A percentile compares a stretch with the other conserved stretches of the same genome.
Evolutionary conservation across 2,888 invertebrate species (phyloP).

Genomic region (Heliothis peltigera): DNA sequence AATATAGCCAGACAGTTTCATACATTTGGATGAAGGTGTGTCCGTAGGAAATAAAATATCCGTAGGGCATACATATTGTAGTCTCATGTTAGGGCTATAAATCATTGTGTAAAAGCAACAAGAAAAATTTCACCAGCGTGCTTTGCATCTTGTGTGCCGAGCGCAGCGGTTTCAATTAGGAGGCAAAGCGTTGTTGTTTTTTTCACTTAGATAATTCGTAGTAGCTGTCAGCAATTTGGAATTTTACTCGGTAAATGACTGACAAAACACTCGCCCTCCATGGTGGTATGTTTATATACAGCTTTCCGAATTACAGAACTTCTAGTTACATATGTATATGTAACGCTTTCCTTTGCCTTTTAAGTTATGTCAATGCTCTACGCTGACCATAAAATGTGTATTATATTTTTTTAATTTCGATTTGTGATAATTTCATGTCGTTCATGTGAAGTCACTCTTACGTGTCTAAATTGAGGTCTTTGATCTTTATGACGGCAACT

Average conservation of each 20-base stretch:
- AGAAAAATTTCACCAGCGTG: not conserved
- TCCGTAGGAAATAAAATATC: conserved; percentile 15
- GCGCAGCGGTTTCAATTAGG: conserved; percentile 12
- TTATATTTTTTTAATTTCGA: not conserved
- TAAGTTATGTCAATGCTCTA: no score
- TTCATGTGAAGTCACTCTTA: conserved; percentile 15
- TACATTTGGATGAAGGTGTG: conserved; percentile 14
- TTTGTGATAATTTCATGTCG: conserved; percentile 12
- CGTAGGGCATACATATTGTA: conserved; percentile 1
- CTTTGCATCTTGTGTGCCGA: conserved; percentile 27
- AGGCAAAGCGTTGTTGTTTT: conserved; percentile 14
- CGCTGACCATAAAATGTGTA: no score
- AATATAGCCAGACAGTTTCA: conserved; percentile 27
- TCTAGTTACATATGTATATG: no score
- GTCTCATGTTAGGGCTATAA: not conserved
- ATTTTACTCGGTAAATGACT: not conserved
- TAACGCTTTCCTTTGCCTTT: no score
- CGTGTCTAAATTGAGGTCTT: conserved; percentile 45
- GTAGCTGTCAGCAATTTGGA: not conserved
- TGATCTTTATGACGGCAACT: conserved; percentile 42
- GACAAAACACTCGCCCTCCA: not conserved
- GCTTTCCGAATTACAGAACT: not conserved
- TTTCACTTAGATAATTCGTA: conserved; percentile 6
- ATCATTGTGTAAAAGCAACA: not conserved
- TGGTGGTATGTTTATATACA: not conserved